phyloP scores from a whole-genome alignment of 2,797 vertebrate genomes.

The Lerista edwardsae region DNA sequence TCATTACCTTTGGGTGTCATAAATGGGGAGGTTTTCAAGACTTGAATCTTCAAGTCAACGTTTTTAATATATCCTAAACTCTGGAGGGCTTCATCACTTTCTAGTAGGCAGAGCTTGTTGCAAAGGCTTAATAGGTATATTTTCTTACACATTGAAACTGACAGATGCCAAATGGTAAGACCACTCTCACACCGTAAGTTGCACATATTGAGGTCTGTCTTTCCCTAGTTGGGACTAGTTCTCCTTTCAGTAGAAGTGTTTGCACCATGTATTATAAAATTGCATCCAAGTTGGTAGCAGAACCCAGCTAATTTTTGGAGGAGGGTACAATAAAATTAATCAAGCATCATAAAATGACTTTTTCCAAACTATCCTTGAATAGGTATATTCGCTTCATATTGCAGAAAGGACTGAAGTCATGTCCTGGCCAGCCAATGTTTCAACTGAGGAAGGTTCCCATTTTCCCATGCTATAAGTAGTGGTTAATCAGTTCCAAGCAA shows the following conservation, averaged over 20 bases:
- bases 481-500: too few species aligned
- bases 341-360: background rate
- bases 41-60: background rate
- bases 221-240: background rate
- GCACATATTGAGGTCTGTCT: background rate
- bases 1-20: background rate
- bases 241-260: background rate
- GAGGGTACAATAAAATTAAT: background rate
- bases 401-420: too few species aligned
- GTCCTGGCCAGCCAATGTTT: too few species aligned
- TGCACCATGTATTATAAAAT: background rate
- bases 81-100: fast-evolving
- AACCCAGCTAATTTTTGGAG: background rate
- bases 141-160: background rate
- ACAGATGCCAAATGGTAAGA: background rate
- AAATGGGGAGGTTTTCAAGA: background rate
- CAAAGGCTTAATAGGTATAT: fast-evolving
- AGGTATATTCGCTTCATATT: too few species aligned
- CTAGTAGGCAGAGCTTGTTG: fast-evolving
- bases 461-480: too few species aligned
- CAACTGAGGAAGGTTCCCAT: too few species aligned
- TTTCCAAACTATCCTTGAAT: too few species aligned
- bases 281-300: background rate
- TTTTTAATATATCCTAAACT: fast-evolving
- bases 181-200: fast-evolving